These are phyloP conservation scores for Argopecten irradians DNA, from an alignment of 1,140 invertebrate genomes.

Conservation along the genomic window DNA sequence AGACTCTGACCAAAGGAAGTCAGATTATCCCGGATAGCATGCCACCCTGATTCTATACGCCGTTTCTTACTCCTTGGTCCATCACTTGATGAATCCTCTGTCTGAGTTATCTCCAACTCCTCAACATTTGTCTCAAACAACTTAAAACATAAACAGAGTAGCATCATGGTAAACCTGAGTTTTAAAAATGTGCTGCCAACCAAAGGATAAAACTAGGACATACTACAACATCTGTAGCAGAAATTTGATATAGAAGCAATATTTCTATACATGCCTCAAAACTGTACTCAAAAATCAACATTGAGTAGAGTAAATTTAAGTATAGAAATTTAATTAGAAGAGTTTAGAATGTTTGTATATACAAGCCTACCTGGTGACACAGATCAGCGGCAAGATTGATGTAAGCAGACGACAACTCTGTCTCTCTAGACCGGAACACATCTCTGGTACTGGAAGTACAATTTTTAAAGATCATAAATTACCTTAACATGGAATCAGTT, in stretches of 20 bases:
- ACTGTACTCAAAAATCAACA: too few species aligned
- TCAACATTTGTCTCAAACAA: conserved; percentile 46
- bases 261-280: too few species aligned
- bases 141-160: conserved; percentile 40
- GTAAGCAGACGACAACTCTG: conserved; percentile 48
- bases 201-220: too few species aligned
- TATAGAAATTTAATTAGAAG: neutral
- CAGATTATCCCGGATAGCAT: conserved; percentile 56
- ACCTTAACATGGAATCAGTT: too few species aligned
- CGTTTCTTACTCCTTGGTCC: conserved; percentile 57
- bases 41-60: conserved; percentile 64
- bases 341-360: neutral
- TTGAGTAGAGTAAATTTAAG: too few species aligned
- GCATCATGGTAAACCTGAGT: too few species aligned
- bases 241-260: too few species aligned
- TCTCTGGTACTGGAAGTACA: neutral
- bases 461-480: too few species aligned
- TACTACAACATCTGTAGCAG: too few species aligned
- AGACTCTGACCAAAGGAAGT: conserved; percentile 41
- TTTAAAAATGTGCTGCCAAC: too few species aligned
- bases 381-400: conserved; percentile 62
- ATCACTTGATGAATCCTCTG: conserved; percentile 11
- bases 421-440: conserved; percentile 53
- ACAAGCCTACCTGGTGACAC: conserved; percentile 62
- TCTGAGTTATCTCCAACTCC: conserved; percentile 56